phyloP scores from a whole-genome alignment of 2,888 invertebrate species.

The Prenolepis imparis region DNA sequence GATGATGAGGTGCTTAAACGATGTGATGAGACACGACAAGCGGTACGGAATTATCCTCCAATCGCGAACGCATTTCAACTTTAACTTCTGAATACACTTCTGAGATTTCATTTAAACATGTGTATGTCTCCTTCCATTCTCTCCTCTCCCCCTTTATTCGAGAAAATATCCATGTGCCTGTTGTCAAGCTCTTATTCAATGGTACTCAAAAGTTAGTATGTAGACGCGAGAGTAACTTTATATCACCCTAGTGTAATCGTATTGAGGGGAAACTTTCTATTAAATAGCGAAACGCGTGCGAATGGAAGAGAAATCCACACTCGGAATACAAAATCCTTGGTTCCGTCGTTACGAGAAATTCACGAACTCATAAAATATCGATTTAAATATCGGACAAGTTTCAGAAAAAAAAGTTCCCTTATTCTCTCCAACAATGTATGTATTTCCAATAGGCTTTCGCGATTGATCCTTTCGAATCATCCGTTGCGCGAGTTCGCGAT shows the following conservation, averaged over 20 bases:
- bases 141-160: not conserved
- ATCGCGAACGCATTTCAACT: not conserved
- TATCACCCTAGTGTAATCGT: not conserved
- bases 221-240: slow-evolving; percentile 5
- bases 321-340: slow-evolving; percentile 16
- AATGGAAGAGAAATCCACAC: slow-evolving; percentile 18
- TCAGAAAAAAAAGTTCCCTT: not conserved
- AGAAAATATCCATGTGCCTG: not conserved
- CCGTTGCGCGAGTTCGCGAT: slow-evolving; percentile 45
- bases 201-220: not conserved
- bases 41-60: not conserved
- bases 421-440: not conserved
- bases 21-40: not conserved
- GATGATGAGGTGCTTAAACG: not conserved
- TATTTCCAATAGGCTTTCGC: not conserved
- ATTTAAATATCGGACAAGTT: not conserved
- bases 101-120: slow-evolving; percentile 5
- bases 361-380: slow-evolving; percentile 52
- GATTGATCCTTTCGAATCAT: not conserved
- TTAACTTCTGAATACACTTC: slow-evolving; percentile 7
- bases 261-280: not conserved
- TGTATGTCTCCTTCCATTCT: not conserved
- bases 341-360: not conserved
- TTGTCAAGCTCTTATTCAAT: not conserved
- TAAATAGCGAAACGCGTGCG: not conserved